Evolutionary conservation across 2,113 vertebrate species (phyloP).

Genomic region (Stigmatopora nigra): DNA sequence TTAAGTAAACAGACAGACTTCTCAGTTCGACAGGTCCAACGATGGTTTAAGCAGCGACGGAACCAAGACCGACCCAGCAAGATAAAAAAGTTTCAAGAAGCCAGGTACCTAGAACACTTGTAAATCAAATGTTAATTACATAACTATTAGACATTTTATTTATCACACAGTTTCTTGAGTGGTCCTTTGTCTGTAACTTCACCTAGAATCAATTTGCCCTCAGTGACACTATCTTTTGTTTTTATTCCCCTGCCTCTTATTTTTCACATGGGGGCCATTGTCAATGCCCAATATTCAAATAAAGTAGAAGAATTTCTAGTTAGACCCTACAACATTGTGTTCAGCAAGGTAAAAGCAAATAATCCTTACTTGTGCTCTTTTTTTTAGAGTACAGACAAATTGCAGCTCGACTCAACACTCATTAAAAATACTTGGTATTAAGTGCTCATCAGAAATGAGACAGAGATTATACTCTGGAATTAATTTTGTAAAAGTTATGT

Average conservation of each 20-base stretch:
- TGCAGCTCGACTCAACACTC: background rate
- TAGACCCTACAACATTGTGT: background rate
- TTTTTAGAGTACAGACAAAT: background rate
- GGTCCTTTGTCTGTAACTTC: background rate
- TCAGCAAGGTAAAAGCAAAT: background rate
- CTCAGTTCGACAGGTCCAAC: constrained; percentile 79
- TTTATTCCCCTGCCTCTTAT: background rate
- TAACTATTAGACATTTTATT: too few relatives aligned
- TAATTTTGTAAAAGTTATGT: too few relatives aligned
- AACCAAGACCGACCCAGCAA: constrained; percentile 89
- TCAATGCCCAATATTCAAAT: too few relatives aligned
- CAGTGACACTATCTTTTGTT: background rate
- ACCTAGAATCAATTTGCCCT: background rate
- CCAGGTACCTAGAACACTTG: constrained; percentile 68
- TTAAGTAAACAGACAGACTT: constrained; percentile 63
- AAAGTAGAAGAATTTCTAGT: background rate
- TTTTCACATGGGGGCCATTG: background rate
- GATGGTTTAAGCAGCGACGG: constrained; percentile 86
- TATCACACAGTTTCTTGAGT: background rate
- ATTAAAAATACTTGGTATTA: too few relatives aligned
- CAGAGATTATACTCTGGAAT: too few relatives aligned
- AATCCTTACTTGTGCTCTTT: background rate
- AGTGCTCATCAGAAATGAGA: too few relatives aligned
- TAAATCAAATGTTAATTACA: too few relatives aligned
- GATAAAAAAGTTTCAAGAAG: constrained; percentile 89